Conservation (phyloP, 2,888 invertebrate genomes). For the Polydrusus cervinus region DNA sequence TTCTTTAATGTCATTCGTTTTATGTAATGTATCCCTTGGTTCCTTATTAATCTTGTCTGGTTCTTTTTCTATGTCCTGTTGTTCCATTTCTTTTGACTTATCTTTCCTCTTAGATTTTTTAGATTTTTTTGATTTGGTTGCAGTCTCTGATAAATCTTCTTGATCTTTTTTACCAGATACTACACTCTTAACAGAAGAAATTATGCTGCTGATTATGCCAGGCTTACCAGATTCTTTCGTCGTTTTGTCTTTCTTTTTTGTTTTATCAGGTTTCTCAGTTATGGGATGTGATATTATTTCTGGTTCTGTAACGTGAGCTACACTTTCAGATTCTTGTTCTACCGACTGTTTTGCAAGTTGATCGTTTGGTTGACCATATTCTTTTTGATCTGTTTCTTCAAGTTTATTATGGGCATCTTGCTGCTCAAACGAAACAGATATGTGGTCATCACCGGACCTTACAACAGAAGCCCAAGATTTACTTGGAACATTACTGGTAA, state of each 20-base stretch:
- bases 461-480: constrained; percentile 48
- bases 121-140: constrained; percentile 45
- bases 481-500: not conserved
- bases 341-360: not conserved
- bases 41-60: not conserved
- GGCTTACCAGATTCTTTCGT: constrained; percentile 58
- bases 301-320: not conserved
- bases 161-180: constrained; percentile 54
- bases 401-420: not conserved
- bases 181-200: constrained; percentile 62
- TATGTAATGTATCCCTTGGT: not conserved
- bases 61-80: not conserved
- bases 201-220: constrained; percentile 61
- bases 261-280: constrained; percentile 9
- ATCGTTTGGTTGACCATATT: not conserved
- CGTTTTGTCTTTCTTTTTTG: constrained; percentile 49
- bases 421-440: constrained; percentile 20
- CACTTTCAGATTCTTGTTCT: not conserved
- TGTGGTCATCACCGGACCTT: constrained; percentile 26
- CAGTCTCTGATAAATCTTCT: constrained; percentile 27
- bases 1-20: not conserved
- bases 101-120: constrained; percentile 37
- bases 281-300: not conserved
- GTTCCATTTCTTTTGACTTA: constrained; percentile 33
- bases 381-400: not conserved